Base-by-base conservation (phyloP, 2,113 vertebrate genomes). In the Electrona antarctica region DNA sequence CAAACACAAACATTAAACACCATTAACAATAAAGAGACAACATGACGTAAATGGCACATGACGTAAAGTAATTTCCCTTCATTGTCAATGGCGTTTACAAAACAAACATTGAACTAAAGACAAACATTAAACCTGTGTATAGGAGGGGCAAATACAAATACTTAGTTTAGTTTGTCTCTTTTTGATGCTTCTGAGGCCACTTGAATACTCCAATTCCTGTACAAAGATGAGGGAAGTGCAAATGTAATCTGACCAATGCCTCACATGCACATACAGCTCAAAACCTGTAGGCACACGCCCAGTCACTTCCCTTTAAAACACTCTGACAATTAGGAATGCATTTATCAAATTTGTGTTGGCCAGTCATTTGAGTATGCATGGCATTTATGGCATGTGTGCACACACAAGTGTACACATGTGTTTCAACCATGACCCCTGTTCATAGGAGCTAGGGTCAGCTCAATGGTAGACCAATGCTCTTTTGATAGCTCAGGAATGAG, bases 221-320 rank as follows among this genome's bases (percentile, higher is more conserved):
- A 41, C 33, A 6, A 3, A 41, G 33, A 41, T 41, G 33, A 41
- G 33, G 41, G 45, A 13, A 45, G 15, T 62, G 56, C 50, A 21
- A 67, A 50, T 50, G 48, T n/a, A 54, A 41, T 7, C 48, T 14
- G 15, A 29, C 14, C 11, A 52, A 12, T 28, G 14, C 54, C 54
- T 41, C 12, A 29, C 47, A 69, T 55, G 52, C 33, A 15, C 14
- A 60, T 13, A 15, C 59, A 60, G 47, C 67, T 52, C 54, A 41
- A 71, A 41, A 61, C 87, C 78, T 91, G 85, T 82, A 79, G 74
- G 70, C 79, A 91, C 88, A 85, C 59, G 88, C 65, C 82, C 80
- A 58, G 45, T 69, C 69, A 55, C 52, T 74, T 54, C 60, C 60
- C 45, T 48, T 69, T 70, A 41, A 80, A 63, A 60, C 67, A 28